Base-by-base conservation (phyloP, 2,113 vertebrate genomes). In the Numida meleagris region DNA sequence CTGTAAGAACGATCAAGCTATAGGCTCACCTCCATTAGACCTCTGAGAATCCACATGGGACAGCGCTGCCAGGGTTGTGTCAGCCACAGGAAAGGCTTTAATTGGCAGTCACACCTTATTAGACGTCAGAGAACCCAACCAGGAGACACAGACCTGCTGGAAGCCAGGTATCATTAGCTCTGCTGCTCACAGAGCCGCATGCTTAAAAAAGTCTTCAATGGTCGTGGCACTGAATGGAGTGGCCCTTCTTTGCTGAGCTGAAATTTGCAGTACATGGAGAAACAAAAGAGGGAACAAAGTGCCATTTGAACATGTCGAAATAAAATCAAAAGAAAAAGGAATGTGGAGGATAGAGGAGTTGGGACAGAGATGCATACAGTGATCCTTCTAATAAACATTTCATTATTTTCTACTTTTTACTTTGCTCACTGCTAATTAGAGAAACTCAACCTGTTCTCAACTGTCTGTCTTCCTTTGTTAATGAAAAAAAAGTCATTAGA, bases 41-140 rank as follows among this genome's bases (percentile, higher is more conserved):
- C 94, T 90, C 94, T 88, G 94, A 86, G 94, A 90, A 46, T 79
- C 83, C 73, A 48, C 86, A 72, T 94, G 92, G 90, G 94, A 96
- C 77, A 84, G 76, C 5, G 0, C 94, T 73, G 83, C 70, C 90
- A 89, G 86, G 80, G 16, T 59, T 8, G 38, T 87, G 90, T 50
- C 96, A 96, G 88, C 96, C 92, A 96, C 94, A 81, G 94, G 96
- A 95, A 68, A 72, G 65, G 29, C 94, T 94, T 95, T 96, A 96
- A 96, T 96, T 96, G 96, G 92, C 94, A 95, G 90, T 86, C 90
- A 93, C 94, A 83, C 94, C 90, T 96, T 93, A 82, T 94, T 92
- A 96, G 90, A 95, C 1, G 46, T 81, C 92, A 86, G 88, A 94
- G 96, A 93, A 75, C 90, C 94, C 95, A 95, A 90, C 72, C 82